phyloP scores from a whole-genome alignment of 1,140 invertebrate species.

The Lasaia peninsularis region DNA sequence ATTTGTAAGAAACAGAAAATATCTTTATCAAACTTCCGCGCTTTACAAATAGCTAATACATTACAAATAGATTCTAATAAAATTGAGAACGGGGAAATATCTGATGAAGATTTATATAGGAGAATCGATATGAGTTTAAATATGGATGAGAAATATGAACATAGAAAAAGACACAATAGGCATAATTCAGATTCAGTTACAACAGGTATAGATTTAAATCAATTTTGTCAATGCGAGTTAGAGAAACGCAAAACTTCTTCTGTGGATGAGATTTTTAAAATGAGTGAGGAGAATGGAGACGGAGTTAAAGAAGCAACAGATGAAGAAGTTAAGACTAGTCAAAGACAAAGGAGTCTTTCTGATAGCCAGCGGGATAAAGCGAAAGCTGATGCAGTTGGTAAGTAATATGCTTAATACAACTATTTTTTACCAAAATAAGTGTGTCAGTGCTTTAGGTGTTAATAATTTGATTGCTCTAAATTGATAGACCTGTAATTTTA shows the following conservation, averaged over 20 bases:
- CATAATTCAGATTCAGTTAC: slow-evolving; percentile 61
- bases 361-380: slow-evolving; percentile 80
- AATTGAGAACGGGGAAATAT: slow-evolving; percentile 48
- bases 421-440: too few relatives aligned
- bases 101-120: slow-evolving; percentile 69
- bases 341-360: slow-evolving; percentile 84
- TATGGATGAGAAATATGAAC: slow-evolving; percentile 57
- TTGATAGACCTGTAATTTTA: too few relatives aligned
- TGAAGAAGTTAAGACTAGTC: slow-evolving; percentile 80
- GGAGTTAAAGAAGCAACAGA: slow-evolving; percentile 65
- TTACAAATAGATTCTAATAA: slow-evolving; percentile 59
- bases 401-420: slow-evolving; percentile 18
- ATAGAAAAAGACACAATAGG: slow-evolving; percentile 63
- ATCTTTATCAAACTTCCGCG: slow-evolving; percentile 69
- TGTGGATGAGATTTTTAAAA: slow-evolving; percentile 84
- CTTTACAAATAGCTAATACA: slow-evolving; percentile 70
- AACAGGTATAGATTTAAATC: slow-evolving; percentile 69
- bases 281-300: slow-evolving; percentile 53
- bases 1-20: slow-evolving; percentile 74
- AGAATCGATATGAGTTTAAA: slow-evolving; percentile 69
- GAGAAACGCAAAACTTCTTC: slow-evolving; percentile 75
- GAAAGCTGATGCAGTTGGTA: slow-evolving; percentile 64
- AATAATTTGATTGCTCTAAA: too few relatives aligned
- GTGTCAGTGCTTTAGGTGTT: too few relatives aligned
- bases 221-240: slow-evolving; percentile 72